Evolutionary conservation across 2,113 vertebrate genomes (phyloP), one percentile per base, ranked within the genome.

Genomic region (Chaetops frenatus): DNA sequence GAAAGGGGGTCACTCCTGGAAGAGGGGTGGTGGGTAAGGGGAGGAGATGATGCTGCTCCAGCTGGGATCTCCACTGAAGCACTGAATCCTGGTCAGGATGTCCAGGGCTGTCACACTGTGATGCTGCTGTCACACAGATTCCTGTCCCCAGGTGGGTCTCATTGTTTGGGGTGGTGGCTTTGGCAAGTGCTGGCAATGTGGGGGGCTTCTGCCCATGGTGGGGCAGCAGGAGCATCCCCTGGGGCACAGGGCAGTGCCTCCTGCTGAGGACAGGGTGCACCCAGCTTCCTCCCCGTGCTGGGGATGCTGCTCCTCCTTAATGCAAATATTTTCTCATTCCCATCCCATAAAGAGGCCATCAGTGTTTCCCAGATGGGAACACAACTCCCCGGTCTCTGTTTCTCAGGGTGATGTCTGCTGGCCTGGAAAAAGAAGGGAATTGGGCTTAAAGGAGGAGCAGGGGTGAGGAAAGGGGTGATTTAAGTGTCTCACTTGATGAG

Each of bases 51-150:
- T 44, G 57, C 44, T 67, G 79, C 4, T 10, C 28, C 38, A 18
- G 71, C 9, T 0, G 31, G 79, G 58, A 21, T 44, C 31, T 42
- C 15, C 6, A 1, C 17, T 23, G 67, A 5, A 38, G 80, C 23
- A 45, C 27, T 18, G 40, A 14, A 7, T 7, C 51, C 38, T 44
- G 38, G 31, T 2, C n/a, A n/a, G n/a, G n/a, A 5, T 47, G 48
- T 38, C 3, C 31, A 2, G 17, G 16, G 29, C 0, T 2, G 21
- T 71, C 6, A 0, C 1, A 2, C n/a, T 35, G 48, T 3, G 47
- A 5, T 1, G 11, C 44, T 54, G 84, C 64, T 65, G 36, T 27
- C 73, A 17, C 78, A 15, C n/a, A 3, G 4, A 6, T 17, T 10
- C 13, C 0, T 2, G 44, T n/a, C 50, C 71, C 50, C 31, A 31